Evolutionary conservation across 2,113 vertebrate genomes (phyloP).

Genomic region (Motacilla alba): DNA sequence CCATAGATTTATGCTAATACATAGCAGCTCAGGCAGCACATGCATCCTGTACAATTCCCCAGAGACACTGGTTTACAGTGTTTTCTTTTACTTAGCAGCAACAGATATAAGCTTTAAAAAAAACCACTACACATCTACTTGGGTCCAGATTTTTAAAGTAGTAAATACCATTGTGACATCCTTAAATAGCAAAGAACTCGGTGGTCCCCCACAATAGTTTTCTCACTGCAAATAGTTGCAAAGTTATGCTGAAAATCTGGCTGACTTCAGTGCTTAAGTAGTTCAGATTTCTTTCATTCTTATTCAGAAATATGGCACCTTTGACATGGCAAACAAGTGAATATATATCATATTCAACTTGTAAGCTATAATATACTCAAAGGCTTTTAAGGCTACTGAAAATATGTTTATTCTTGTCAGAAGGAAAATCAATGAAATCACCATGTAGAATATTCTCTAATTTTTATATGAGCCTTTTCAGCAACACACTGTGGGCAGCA

Average conservation of each 20-base stretch:
- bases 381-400: background rate
- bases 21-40: background rate
- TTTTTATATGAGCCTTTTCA: background rate
- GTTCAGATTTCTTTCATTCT: background rate
- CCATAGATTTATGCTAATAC: background rate
- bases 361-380: background rate
- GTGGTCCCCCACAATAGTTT: background rate
- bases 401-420: background rate
- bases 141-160: background rate
- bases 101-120: background rate
- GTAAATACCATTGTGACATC: background rate
- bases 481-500: background rate
- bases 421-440: background rate
- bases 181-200: background rate
- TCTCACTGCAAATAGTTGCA: background rate
- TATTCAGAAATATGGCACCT: background rate
- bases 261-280: background rate
- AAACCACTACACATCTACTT: background rate
- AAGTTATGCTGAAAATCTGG: background rate
- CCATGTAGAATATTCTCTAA: background rate
- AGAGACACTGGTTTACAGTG: background rate
- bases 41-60: background rate
- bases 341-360: background rate
- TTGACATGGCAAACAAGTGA: background rate
- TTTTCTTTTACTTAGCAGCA: conserved; percentile 3